Evolutionary conservation across 2,113 vertebrate species (phyloP).

Genomic region (Sorex araneus): DNA sequence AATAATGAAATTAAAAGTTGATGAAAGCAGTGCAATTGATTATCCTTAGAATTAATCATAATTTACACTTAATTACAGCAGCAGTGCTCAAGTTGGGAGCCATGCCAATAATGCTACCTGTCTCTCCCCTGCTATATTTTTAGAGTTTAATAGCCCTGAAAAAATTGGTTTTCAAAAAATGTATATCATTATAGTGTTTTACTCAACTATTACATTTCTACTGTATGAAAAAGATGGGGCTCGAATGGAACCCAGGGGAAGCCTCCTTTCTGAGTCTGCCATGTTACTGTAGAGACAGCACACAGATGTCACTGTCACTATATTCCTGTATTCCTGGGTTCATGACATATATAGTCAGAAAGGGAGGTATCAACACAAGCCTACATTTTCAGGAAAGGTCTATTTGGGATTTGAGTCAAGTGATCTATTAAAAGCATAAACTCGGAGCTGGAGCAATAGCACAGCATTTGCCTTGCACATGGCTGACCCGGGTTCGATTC

Average conservation of each 20-base stretch:
- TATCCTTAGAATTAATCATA: slow-evolving; percentile 74
- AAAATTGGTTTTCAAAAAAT: slow-evolving; percentile 10
- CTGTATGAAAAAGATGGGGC: neutral
- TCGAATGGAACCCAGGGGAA: neutral
- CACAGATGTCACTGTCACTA: neutral
- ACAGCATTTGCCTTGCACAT: too few species aligned
- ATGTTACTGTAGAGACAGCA: neutral
- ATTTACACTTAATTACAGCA: slow-evolving; percentile 84
- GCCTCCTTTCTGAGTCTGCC: neutral
- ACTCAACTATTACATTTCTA: neutral
- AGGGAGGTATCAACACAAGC: neutral
- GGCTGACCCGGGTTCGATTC: too few species aligned
- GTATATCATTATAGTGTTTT: neutral
- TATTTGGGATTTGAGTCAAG: neutral
- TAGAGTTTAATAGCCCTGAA: slow-evolving; percentile 38
- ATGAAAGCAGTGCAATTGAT: slow-evolving; percentile 68
- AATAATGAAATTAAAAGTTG: slow-evolving; percentile 83
- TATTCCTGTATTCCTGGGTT: too few species aligned
- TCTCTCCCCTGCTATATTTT: slow-evolving; percentile 36
- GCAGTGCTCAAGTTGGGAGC: slow-evolving; percentile 65
- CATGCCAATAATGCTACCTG: slow-evolving; percentile 63
- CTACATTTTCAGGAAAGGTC: neutral
- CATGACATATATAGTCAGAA: neutral
- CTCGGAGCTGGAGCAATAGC: too few species aligned
- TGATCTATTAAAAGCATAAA: neutral